These are phyloP conservation scores for Pteromalus puparum DNA, from an alignment of 1,140 invertebrate species.

Conservation along the genomic window DNA sequence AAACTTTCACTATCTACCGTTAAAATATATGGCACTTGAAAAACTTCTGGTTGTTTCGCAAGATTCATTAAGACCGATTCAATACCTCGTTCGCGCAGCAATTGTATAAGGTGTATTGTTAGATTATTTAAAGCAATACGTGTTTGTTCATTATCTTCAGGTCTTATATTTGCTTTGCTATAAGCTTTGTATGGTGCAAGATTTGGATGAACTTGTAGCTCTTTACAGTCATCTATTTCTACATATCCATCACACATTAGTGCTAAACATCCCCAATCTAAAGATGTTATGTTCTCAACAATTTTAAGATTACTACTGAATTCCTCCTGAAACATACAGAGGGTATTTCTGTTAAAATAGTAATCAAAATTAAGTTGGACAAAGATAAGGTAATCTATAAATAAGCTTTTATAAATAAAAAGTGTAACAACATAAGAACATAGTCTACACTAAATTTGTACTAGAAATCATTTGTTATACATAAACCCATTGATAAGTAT, in stretches of 20 bases:
- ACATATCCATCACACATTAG: constrained; percentile 79
- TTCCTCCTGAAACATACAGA: not conserved
- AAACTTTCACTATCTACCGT: constrained; percentile 80
- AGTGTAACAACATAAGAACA: not conserved
- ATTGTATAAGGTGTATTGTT: constrained; percentile 70
- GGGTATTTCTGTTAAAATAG: too few relatives aligned
- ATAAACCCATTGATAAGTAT: not conserved
- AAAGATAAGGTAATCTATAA: not conserved
- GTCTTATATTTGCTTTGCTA: constrained; percentile 68
- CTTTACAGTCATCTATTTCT: constrained; percentile 64
- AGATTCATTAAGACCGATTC: constrained; percentile 64
- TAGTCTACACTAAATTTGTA: not conserved
- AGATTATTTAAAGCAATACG: constrained; percentile 67
- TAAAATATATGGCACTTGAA: constrained; percentile 82
- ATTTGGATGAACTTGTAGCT: constrained; percentile 81
- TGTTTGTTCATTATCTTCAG: constrained; percentile 56
- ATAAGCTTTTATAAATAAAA: not conserved
- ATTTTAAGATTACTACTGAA: constrained; percentile 67
- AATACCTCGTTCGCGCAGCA: constrained; percentile 67
- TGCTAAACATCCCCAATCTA: constrained; percentile 79
- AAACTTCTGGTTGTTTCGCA: constrained; percentile 62
- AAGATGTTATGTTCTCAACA: constrained; percentile 75
- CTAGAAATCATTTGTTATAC: not conserved
- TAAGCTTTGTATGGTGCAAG: constrained; percentile 85
- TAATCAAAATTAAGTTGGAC: not conserved